These are phyloP conservation scores for Diplosoma virens DNA, from an alignment of 23 tunicate species.

Conservation along the genomic window DNA sequence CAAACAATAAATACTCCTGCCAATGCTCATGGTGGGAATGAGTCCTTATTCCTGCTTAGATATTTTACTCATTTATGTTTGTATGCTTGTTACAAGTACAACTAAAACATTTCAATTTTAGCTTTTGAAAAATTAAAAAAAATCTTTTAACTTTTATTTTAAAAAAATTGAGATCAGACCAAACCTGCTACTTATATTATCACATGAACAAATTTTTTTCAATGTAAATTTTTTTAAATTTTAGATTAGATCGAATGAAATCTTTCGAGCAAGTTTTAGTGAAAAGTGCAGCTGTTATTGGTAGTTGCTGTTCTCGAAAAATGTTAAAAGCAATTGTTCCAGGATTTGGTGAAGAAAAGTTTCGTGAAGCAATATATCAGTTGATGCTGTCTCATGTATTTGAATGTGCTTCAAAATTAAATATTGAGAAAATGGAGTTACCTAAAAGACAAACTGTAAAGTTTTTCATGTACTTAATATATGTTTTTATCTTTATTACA, in stretches of 20 bases:
- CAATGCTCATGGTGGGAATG: too few species aligned
- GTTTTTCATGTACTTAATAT: not conserved
- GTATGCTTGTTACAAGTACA: too few species aligned
- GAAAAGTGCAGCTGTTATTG: constrained; percentile 89
- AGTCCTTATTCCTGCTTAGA: too few species aligned
- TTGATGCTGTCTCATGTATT: constrained; percentile 77
- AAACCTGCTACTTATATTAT: too few species aligned
- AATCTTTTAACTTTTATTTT: too few species aligned
- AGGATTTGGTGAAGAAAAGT: constrained; percentile 61
- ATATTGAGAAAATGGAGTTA: not conserved
- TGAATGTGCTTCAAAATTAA: constrained; percentile 56
- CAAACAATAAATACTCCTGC: too few species aligned
- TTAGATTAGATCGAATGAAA: constrained; percentile 81
- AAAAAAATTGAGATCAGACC: too few species aligned
- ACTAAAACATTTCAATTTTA: too few species aligned
- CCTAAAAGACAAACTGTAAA: not conserved
- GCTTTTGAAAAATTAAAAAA: too few species aligned
- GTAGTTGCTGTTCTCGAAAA: constrained; percentile 52
- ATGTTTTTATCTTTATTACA: not conserved
- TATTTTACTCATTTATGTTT: too few species aligned
- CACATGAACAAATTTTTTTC: too few species aligned
- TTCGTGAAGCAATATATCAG: constrained; percentile 41
- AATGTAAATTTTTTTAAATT: not conserved
- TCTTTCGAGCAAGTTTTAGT: constrained; percentile 82
- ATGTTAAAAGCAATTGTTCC: constrained; percentile 84